Base-by-base conservation (phyloP, 2,888 invertebrate species). In the Lasioglossum zephyrum region DNA sequence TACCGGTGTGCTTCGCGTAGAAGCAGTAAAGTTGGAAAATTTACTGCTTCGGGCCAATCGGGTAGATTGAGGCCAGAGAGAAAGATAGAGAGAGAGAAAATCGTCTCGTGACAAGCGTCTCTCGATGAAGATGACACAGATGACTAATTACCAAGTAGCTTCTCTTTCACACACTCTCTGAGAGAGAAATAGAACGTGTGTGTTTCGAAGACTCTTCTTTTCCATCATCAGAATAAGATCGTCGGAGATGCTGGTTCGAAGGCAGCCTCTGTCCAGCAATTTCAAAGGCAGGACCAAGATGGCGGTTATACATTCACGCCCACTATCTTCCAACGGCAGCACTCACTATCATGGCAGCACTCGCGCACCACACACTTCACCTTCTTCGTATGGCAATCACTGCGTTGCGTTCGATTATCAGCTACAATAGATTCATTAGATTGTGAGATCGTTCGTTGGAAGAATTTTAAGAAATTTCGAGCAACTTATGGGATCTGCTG, bases 141-240 rank as follows among this genome's bases (percentile, higher is more conserved):
- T 70, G 73, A 60, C 77, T 84, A 82, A 84, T 84, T 84, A 84
- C 84, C 63, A 63, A 75, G 41, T 36, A 41, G 72, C 73, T 53
- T 73, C 22, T 53, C 36, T 22, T 53, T 9, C 9, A 9, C 53
- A 2, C 9, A 0, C 22, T 53, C 8, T 8, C 6, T 1, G 22
- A 53, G 2, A 22, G 49, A 49, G 18, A 49, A 18, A 16, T 47
- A 16, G 31, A 31, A 31, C 16, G 6, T 18, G 49, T 49, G 22
- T 53, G 3, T 22, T 2, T 22, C 6, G 53, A 3, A 53, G 53
- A 22, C 1, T 53, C 53, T 53, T 53, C n/a, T 53, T 53, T 53
- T 53, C 22, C n/a, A 53, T 53, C 53, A 53, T 53, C 53, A 1
- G 53, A 53, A n/a, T n/a, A n/a, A n/a, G 53, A 53, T 53, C 53